phyloP scores from a whole-genome alignment of 2,888 invertebrate species.

The Dimorphilus gyrociliatus region DNA sequence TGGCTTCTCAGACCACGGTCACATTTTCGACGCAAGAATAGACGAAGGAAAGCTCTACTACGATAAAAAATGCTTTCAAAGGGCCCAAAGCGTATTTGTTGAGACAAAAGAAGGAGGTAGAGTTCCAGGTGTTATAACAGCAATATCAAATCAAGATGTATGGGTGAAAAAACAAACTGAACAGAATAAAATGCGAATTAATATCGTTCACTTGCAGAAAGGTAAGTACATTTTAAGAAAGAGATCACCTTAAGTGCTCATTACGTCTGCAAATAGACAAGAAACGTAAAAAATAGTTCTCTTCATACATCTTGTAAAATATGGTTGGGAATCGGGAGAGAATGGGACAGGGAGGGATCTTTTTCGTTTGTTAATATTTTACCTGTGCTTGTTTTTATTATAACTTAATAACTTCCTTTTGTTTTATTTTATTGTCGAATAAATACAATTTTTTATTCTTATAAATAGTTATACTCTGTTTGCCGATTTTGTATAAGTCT shows the following conservation, averaged over 20 bases:
- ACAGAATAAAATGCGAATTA: constrained; percentile 63
- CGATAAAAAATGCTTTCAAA: constrained; percentile 81
- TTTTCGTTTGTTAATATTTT: too few relatives aligned
- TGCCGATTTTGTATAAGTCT: too few relatives aligned
- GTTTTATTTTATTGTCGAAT: too few relatives aligned
- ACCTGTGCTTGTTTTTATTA: too few relatives aligned
- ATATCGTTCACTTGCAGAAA: constrained; percentile 61
- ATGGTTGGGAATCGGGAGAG: too few relatives aligned
- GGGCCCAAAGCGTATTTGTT: constrained; percentile 78
- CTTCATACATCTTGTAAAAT: too few relatives aligned
- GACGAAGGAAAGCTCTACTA: constrained; percentile 85
- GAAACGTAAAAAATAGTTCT: too few relatives aligned
- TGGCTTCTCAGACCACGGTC: constrained; percentile 9
- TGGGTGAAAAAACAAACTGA: constrained; percentile 39
- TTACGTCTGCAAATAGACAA: background rate
- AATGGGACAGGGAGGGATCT: too few relatives aligned
- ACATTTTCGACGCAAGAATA: constrained; percentile 55
- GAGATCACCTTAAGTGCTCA: constrained; percentile 43
- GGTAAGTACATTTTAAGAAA: constrained; percentile 75
- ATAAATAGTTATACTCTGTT: too few relatives aligned
- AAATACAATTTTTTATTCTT: too few relatives aligned
- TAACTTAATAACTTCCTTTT: too few relatives aligned
- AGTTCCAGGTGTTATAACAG: constrained; percentile 73
- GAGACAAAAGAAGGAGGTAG: constrained; percentile 69
- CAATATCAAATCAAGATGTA: constrained; percentile 75